A percentile compares a stretch with the other conserved stretches of the same genome.
These are phyloP conservation scores for Phyllotreta striolata DNA, from an alignment of 2,888 invertebrate genomes.

Conservation along the genomic window DNA sequence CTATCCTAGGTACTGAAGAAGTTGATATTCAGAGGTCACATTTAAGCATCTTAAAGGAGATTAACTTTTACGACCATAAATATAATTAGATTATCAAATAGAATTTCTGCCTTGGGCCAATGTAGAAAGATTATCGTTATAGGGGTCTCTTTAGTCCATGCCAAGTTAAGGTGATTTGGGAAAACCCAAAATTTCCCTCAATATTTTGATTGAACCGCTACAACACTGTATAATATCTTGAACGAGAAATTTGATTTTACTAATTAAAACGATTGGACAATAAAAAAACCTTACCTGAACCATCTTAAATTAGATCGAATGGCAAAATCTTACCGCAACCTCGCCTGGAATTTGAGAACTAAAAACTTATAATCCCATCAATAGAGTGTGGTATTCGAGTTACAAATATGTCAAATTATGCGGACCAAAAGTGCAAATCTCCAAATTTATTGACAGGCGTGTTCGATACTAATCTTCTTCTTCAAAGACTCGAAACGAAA, in stretches of 20 bases:
- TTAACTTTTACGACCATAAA: conserved; percentile 13
- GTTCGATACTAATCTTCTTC: conserved; percentile 31
- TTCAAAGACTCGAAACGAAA: conserved; percentile 6
- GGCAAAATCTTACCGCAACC: no score
- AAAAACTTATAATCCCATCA: conserved; percentile 32
- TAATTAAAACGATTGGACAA: no score
- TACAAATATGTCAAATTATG: conserved; percentile 34
- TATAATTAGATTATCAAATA: conserved; percentile 1
- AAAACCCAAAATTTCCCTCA: no score
- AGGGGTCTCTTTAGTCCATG: neutral
- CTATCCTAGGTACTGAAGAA: no score
- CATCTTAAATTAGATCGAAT: no score
- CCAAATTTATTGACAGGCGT: conserved; percentile 33
- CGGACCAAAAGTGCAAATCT: conserved; percentile 38
- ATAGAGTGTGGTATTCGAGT: conserved; percentile 37
- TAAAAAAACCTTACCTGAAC: no score
- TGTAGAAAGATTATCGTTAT: neutral
- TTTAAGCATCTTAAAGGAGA: conserved; percentile 2
- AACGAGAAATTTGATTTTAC: no score
- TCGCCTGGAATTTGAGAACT: no score
- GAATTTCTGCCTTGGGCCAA: neutral
- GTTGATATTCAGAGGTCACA: neutral
- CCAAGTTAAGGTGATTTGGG: no score
- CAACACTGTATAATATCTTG: no score
- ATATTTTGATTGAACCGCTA: no score